These are phyloP conservation scores for Papilio elwesi DNA, from an alignment of 2,888 invertebrate species.

Conservation along the genomic window DNA sequence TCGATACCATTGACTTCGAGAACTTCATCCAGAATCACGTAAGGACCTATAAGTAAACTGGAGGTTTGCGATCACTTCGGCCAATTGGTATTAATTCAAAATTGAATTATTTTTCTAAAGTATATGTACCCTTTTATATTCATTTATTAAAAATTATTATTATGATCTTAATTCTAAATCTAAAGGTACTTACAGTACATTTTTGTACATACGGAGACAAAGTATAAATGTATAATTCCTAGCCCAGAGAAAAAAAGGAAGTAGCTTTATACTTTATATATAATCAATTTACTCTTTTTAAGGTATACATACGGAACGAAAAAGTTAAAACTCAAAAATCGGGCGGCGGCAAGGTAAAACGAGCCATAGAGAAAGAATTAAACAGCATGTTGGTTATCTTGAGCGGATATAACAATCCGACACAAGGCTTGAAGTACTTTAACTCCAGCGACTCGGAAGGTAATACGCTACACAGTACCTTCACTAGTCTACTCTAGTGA, in stretches of 20 bases:
- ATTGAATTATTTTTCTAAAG: too few species aligned
- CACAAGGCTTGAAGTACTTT: constrained; percentile 55
- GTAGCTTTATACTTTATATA: too few species aligned
- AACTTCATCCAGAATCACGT: constrained; percentile 88
- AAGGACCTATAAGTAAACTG: too few species aligned
- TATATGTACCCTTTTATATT: too few species aligned
- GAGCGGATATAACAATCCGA: constrained; percentile 59
- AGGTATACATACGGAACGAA: constrained; percentile 69
- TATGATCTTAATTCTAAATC: too few species aligned
- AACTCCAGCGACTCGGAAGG: constrained; percentile 65
- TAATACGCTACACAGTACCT: constrained; percentile 42
- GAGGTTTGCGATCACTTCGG: too few species aligned
- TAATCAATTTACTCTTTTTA: constrained; percentile 32
- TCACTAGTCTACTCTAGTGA: background rate
- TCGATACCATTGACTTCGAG: constrained; percentile 89
- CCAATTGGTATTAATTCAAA: too few species aligned
- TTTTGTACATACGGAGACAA: too few species aligned
- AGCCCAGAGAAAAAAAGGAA: too few species aligned
- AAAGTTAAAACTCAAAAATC: constrained; percentile 47
- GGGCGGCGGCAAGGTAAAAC: constrained; percentile 50
- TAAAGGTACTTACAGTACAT: too few species aligned
- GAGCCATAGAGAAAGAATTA: constrained; percentile 63
- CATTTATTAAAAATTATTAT: too few species aligned
- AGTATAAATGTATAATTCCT: too few species aligned
- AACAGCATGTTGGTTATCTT: constrained; percentile 73